Evolutionary conservation across 2,113 vertebrate genomes (phyloP).

Genomic region (Sinocyclocheilus grahami): DNA sequence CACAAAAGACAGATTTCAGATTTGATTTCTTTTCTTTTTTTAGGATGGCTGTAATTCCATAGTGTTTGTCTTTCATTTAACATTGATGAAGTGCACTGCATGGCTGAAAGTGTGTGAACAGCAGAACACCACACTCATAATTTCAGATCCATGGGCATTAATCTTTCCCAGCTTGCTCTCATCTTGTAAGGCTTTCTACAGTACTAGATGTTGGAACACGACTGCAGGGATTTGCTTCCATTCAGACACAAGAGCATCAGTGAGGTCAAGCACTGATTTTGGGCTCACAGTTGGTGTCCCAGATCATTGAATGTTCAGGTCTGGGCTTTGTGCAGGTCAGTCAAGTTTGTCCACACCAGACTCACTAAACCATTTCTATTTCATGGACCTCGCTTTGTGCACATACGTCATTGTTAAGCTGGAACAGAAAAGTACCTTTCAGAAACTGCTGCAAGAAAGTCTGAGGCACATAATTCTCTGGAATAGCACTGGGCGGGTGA

Average conservation of each 20-base stretch:
- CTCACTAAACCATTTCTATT: slow-evolving; percentile 12
- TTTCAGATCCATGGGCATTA: neutral
- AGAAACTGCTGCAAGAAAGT: neutral
- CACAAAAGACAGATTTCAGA: neutral
- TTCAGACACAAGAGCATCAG: neutral
- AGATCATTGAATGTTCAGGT: slow-evolving; percentile 18
- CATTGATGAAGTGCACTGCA: neutral
- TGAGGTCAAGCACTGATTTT: slow-evolving; percentile 8
- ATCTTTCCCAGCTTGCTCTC: neutral
- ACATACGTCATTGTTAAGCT: neutral
- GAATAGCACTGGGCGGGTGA: neutral
- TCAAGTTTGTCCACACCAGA: neutral
- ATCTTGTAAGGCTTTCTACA: neutral
- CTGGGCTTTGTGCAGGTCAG: neutral
- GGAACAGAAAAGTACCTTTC: neutral
- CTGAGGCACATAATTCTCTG: neutral
- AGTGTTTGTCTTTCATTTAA: neutral
- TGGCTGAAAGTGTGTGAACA: neutral
- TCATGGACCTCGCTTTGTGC: slow-evolving; percentile 15
- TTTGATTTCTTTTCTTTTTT: neutral
- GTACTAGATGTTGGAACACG: neutral
- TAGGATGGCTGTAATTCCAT: neutral
- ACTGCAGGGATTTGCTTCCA: neutral
- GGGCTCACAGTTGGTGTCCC: neutral
- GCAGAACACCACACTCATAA: neutral